Conservation (phyloP, 2,797 vertebrate species). For the Muscicapa striata region DNA sequence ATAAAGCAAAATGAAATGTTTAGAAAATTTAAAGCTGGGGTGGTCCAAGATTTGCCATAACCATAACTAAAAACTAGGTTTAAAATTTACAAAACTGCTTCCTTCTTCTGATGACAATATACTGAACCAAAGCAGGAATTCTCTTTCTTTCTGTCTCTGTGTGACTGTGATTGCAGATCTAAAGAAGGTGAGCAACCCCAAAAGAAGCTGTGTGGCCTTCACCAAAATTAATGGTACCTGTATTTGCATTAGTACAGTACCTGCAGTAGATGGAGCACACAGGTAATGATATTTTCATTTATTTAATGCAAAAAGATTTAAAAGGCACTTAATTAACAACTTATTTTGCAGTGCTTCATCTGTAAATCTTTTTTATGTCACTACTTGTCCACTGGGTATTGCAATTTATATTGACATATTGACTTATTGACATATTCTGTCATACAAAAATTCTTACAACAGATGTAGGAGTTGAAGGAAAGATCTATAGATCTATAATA, state of each 20-base stretch:
- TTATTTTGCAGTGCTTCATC: not conserved
- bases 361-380: not conserved
- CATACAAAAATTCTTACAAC: not conserved
- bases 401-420: rapidly evolving
- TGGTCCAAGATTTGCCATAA: slow-evolving; percentile 36
- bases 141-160: not conserved
- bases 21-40: slow-evolving; percentile 42
- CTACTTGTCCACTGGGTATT: not conserved
- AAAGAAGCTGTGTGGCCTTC: not conserved
- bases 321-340: not conserved
- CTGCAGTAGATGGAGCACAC: not conserved
- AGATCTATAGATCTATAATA: not conserved
- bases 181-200: not conserved
- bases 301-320: not conserved
- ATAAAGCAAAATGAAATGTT: slow-evolving; percentile 55
- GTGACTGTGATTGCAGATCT: not conserved
- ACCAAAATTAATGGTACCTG: not conserved
- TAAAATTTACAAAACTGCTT: not conserved
- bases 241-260: not conserved
- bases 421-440: not conserved
- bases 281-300: not conserved
- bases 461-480: not conserved
- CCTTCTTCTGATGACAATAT: not conserved
- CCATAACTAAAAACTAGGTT: slow-evolving; percentile 24
- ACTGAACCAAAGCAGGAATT: not conserved